Percentiles rank a stretch among this genome's conserved stretches.
These are phyloP conservation scores for Chunga burmeisteri DNA, from an alignment of 2,113 vertebrate species.

Conservation along the genomic window DNA sequence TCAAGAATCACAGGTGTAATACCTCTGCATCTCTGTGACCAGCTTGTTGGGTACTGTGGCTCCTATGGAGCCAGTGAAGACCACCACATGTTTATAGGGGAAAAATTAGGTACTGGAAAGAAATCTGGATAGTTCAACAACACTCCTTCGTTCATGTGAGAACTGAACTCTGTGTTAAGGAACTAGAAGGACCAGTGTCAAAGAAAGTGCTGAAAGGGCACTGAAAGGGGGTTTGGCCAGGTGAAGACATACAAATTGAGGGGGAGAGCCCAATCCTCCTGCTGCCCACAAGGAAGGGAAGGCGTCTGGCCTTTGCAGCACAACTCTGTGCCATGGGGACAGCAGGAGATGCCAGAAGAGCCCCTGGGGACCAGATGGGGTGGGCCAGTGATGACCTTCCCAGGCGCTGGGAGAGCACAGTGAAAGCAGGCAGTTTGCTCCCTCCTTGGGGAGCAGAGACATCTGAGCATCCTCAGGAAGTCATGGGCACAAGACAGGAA, in stretches of 20 bases:
- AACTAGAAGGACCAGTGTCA: neutral
- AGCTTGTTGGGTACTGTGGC: neutral
- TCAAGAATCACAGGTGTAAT: neutral
- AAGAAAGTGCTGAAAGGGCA: neutral
- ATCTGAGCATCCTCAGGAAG: neutral
- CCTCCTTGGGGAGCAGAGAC: neutral
- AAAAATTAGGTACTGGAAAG: neutral
- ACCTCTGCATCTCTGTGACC: rapidly evolving
- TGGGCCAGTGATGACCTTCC: neutral
- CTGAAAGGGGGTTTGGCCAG: neutral
- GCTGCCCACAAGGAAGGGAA: neutral
- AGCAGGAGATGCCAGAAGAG: neutral
- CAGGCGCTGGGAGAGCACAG: neutral
- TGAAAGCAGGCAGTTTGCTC: neutral
- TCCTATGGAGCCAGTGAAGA: neutral
- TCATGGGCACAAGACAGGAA: neutral
- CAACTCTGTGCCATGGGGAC: rapidly evolving
- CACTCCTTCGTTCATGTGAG: neutral
- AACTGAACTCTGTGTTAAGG: neutral
- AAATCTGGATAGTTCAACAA: neutral
- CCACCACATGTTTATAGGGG: neutral
- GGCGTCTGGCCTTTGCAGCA: neutral
- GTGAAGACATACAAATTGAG: neutral
- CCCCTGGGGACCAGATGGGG: neutral
- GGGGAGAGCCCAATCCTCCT: neutral